Evolutionary conservation across 2,888 invertebrate genomes (phyloP).

Genomic region (Andricus quercusramuli): DNA sequence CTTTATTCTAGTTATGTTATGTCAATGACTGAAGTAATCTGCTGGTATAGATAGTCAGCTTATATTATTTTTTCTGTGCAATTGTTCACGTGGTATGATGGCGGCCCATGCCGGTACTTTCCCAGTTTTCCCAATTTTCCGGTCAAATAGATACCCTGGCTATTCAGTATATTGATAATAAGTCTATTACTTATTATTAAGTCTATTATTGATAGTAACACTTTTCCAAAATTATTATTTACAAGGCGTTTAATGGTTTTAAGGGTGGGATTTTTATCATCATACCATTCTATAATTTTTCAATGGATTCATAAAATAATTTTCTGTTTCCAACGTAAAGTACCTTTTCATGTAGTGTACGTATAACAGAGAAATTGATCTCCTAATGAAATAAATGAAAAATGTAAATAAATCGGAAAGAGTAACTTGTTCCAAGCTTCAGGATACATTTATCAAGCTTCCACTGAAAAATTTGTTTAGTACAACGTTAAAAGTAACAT

Average conservation of each 20-base stretch:
- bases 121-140: too few relatives aligned
- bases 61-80: too few relatives aligned
- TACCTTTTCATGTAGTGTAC: background rate
- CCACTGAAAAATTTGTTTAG: too few relatives aligned
- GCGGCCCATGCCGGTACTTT: too few relatives aligned
- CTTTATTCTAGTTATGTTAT: too few relatives aligned
- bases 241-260: background rate
- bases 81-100: too few relatives aligned
- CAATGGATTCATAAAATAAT: background rate
- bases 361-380: background rate
- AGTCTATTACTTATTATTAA: background rate
- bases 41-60: too few relatives aligned
- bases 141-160: too few relatives aligned
- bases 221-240: background rate
- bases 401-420: background rate
- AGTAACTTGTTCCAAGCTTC: background rate
- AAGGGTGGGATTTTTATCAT: background rate
- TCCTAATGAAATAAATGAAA: background rate
- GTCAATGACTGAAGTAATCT: too few relatives aligned
- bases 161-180: background rate
- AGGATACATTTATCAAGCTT: background rate
- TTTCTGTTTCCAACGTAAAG: background rate
- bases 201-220: background rate
- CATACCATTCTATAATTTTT: background rate
- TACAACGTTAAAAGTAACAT: too few relatives aligned